Base-by-base conservation (phyloP, 2,797 vertebrate genomes). In the Helarctos malayanus region DNA sequence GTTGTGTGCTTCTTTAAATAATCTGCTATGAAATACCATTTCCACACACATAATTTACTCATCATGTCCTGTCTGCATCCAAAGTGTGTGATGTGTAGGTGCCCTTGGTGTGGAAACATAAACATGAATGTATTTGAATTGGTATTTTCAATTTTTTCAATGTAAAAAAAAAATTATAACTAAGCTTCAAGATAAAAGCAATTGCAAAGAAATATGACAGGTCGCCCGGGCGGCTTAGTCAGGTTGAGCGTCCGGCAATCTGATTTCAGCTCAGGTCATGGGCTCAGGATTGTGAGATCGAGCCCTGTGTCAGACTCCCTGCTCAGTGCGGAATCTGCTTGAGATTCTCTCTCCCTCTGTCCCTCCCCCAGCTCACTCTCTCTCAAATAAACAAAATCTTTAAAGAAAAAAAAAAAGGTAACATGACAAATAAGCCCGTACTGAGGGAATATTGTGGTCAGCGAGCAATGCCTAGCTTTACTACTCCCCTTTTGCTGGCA, bases 241-340 rank as follows among this genome's bases (percentile, higher is more conserved):
- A 2, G 8, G 8, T 68, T 11, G 65, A 68, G 9, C 9, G 2
- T 68, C 19, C 3, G 16, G 16, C n/a, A 68, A n/a, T 68, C 8
- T 56, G 8, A 68, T 68, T 68, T 68, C 2, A 18, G n/a, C n/a
- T 68, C n/a, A 68, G 18, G 9, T 35, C n/a, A 35, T 19, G 18
- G n/a, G 19, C 4, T 68, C 9, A 1, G 0, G 18, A 18, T 35
- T 35, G 18, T 35, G n/a, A 35, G 65, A 19, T 35, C 0, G 8
- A 68, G n/a, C 18, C n/a, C n/a, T 11, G 8, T 19, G 4, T 65
- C 7, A 1, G 63, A 29, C 29, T 65, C 63, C 15, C 6, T n/a
- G 15, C 29, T 68, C n/a, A 68, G 65, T 4, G 4, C 18, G 8
- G n/a, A 68, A 68, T 68, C n/a, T n/a, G n/a, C n/a, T 68, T 68